Base-by-base conservation (phyloP, 2,888 invertebrate genomes). In the Sinelater perroti region DNA sequence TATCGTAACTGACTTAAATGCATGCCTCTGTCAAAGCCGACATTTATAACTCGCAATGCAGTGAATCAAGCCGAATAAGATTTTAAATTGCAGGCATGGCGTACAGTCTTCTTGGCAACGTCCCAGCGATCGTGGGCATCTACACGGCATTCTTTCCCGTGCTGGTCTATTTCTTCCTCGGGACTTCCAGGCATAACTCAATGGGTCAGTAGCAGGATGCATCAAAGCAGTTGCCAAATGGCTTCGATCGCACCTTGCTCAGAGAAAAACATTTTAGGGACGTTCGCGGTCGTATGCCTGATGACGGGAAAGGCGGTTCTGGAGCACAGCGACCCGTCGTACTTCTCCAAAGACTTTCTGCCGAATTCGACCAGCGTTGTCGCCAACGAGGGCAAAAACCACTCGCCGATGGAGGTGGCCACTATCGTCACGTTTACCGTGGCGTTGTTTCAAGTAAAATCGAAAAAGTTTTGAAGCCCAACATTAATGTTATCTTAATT, bases 251-350 rank as follows among this genome's bases (percentile, higher is more conserved):
- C n/a, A n/a, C n/a, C n/a, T n/a, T n/a, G n/a, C n/a, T n/a, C n/a
- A 42, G 11, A 42, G 11, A 2, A 10, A 16, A 21, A 44, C 11
- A 10, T 33, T 73, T 60, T 59, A 85, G 86, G 91, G 31, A 90
- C 91, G 0, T 91, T 92, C 79, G 95, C 96, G 6, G 90, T 97
- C 0, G 86, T 91, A 45, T 91, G 93, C 75, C 82, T 97, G 57
- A 95, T 97, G 95, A 87, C 92, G 3, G 94, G 94, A 46, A 91
- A 91, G 81, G 87, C 89, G 6, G 89, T 91, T 8, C 71, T 82
- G 46, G 71, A 71, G 57, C 66, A 77, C 44, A 74, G 74, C 54
- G 69, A 77, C 57, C 72, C 72, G n/a, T 56, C 64, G 1, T 70
- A 67, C 57, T 70, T 74, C 18, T 44, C 55, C 1, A 62, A 63